Evolutionary conservation across 23 tunicate genomes (phyloP), one percentile per base, ranked within the genome.

Genomic region (Diplosoma virens): DNA sequence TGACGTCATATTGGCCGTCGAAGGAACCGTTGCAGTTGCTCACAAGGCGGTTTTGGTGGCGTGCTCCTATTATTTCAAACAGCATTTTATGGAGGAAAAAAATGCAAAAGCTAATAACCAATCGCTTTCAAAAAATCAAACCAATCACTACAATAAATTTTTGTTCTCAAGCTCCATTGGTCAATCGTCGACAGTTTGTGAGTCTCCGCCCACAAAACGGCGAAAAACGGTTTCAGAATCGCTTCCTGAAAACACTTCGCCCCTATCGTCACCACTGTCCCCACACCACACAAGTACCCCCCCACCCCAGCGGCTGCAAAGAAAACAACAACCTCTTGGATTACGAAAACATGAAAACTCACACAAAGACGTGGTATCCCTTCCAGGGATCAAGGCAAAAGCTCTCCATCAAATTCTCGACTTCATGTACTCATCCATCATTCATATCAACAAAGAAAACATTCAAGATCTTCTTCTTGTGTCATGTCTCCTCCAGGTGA

Each of bases 1-100:
- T 63, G 82, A 78, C 36, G 72, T 78, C 73, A 63, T 73, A 35
- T 61, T 78, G 17, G 72, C 68, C 2, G 82, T 78, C 25, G 82
- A 37, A 41, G 59, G 73, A 20, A 66, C 23, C 22, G 16, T 36
- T 4, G 14, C 63, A 6, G 16, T 63, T 1, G 82, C 82, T 1
- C 82, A 78, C 33, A 78, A 61, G 63, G 73, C 82, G 20, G 59
- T 78, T 18, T 30, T 78, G 20, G 82, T 73, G 5, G 58, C 59
- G 7, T 26, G 36, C 53, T 58, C 73, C 20, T 23, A 36, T 14
- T 78, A 58, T 37, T 78, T 78, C 33, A 61, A 78, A 16, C 36
- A 78, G 4, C 48, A 32, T 25, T 78, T 78, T 59, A 32, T 32
- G 7, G 74, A 35, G 36, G 52, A 45, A 45, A n/a, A n/a, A 29